Evolutionary conservation across 2,888 invertebrate genomes (phyloP).

Genomic region (Drosophila buzzatii): DNA sequence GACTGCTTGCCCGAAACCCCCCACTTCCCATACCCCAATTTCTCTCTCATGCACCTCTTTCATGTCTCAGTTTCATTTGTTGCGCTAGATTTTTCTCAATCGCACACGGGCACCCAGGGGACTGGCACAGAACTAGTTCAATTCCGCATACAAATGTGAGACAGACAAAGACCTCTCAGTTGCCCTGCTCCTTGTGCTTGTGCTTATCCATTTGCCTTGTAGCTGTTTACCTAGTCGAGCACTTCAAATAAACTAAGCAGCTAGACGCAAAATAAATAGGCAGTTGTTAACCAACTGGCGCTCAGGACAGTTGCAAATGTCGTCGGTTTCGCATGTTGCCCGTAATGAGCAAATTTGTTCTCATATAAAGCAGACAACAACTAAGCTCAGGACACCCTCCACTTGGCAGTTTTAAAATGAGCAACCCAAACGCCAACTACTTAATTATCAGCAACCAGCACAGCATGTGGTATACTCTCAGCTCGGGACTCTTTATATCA

Average conservation of each 20-base stretch:
- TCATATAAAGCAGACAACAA: slow-evolving; percentile 71
- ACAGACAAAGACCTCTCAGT: slow-evolving; percentile 28
- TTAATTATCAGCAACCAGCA: slow-evolving; percentile 51
- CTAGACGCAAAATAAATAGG: slow-evolving; percentile 67
- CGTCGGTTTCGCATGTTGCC: slow-evolving; percentile 57
- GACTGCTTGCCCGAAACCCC: slow-evolving; percentile 25
- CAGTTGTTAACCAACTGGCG: slow-evolving; percentile 30
- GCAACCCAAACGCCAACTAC: slow-evolving; percentile 60
- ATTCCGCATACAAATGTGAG: slow-evolving; percentile 58
- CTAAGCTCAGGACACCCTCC: slow-evolving; percentile 52
- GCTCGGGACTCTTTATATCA: slow-evolving; percentile 26
- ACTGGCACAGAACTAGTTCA: slow-evolving; percentile 67
- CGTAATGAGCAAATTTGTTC: slow-evolving; percentile 81
- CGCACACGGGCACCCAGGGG: slow-evolving; percentile 56
- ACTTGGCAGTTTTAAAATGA: slow-evolving; percentile 74
- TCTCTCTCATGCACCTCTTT: slow-evolving; percentile 48
- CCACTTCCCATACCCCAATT: not conserved
- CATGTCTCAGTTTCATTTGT: slow-evolving; percentile 72
- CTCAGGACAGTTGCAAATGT: slow-evolving; percentile 78
- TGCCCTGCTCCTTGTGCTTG: not conserved
- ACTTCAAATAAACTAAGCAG: slow-evolving; percentile 67
- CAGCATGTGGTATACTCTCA: slow-evolving; percentile 22
- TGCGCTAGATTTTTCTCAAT: slow-evolving; percentile 82
- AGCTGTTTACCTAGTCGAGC: slow-evolving; percentile 50
- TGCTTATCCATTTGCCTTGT: slow-evolving; percentile 5